phyloP scores from a whole-genome alignment of 2,113 vertebrate genomes.

The Prunella fulvescens region DNA sequence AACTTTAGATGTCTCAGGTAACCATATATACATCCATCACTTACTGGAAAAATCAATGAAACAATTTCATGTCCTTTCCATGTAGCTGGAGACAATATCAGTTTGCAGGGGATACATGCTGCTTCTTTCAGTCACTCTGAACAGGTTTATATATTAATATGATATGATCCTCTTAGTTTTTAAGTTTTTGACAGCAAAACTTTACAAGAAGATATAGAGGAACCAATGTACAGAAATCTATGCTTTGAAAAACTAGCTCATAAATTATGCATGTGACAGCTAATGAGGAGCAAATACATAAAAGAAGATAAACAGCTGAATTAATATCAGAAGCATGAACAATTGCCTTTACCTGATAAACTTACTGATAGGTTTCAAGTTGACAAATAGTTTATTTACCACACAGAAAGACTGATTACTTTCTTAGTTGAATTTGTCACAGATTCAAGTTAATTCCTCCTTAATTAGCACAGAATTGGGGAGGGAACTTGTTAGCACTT shows the following conservation, averaged over 20 bases:
- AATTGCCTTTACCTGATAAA: slow-evolving; percentile 15
- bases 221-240: neutral
- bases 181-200: neutral
- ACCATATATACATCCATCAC: neutral
- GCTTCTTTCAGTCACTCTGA: neutral
- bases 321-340: neutral
- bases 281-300: neutral
- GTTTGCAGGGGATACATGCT: neutral
- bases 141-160: neutral
- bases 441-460: neutral
- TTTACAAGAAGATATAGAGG: neutral
- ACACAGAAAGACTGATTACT: neutral
- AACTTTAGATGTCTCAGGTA: neutral
- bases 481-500: neutral
- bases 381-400: neutral
- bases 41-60: neutral
- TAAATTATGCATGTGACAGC: slow-evolving; percentile 15
- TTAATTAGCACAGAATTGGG: neutral
- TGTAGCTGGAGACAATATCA: neutral
- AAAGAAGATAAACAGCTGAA: neutral
- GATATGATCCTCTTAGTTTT: neutral
- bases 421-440: slow-evolving; percentile 37
- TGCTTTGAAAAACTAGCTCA: slow-evolving; percentile 5
- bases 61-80: neutral
- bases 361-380: neutral